Conservation (phyloP, 1,140 invertebrate genomes). For the Drosophila bocqueti region DNA sequence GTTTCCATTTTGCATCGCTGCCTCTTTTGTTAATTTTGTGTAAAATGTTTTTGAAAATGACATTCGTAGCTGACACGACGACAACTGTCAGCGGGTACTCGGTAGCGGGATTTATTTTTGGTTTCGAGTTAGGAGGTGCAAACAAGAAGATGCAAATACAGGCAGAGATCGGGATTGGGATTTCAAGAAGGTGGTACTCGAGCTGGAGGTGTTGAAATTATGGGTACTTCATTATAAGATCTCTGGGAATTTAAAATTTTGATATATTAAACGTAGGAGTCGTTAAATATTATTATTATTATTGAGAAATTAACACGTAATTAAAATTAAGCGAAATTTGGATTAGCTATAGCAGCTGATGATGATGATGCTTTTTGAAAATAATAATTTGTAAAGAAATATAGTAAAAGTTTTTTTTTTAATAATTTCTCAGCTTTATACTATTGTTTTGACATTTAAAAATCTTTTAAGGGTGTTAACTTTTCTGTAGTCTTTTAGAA, state of each 20-base stretch:
- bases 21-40: slow-evolving; percentile 50
- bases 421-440: too few species aligned
- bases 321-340: too few species aligned
- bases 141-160: slow-evolving; percentile 5
- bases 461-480: background rate
- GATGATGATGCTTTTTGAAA: too few species aligned
- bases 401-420: too few species aligned
- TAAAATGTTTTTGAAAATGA: slow-evolving; percentile 65
- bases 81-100: slow-evolving; percentile 78
- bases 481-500: background rate
- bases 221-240: too few species aligned
- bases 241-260: too few species aligned
- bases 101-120: slow-evolving; percentile 71
- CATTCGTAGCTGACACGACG: slow-evolving; percentile 73
- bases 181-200: background rate
- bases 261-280: too few species aligned
- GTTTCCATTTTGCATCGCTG: slow-evolving; percentile 24
- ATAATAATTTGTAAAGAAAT: background rate
- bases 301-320: too few species aligned
- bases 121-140: slow-evolving; percentile 26
- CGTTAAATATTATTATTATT: too few species aligned
- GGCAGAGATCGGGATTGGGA: background rate
- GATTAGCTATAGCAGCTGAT: too few species aligned
- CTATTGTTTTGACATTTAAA: background rate
- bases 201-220: background rate